Conservation (phyloP, 2,888 invertebrate species). For the Trimorus sp. region DNA sequence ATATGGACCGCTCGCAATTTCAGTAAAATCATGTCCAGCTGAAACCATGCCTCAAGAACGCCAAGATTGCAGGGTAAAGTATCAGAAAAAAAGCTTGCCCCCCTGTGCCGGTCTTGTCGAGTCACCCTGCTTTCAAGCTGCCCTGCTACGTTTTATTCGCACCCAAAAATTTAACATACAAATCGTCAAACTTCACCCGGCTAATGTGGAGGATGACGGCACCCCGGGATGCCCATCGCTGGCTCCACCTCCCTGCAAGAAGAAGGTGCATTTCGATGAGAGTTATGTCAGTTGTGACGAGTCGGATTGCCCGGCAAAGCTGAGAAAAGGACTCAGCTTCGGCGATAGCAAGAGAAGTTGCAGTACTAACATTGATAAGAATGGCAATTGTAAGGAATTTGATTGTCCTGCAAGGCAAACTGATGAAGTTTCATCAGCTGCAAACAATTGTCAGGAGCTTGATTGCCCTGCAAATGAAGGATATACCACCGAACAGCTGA, state of each 20-base stretch:
- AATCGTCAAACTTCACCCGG: conserved; percentile 40
- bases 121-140: conserved; percentile 30
- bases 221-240: not conserved
- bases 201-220: not conserved
- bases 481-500: too few relatives aligned
- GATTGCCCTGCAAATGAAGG: too few relatives aligned
- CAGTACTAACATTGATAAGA: too few relatives aligned
- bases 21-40: conserved; percentile 21
- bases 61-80: conserved; percentile 27
- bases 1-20: conserved; percentile 24
- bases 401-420: too few relatives aligned
- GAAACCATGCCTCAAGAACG: conserved; percentile 28
- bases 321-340: not conserved
- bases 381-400: too few relatives aligned
- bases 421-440: too few relatives aligned
- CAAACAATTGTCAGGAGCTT: too few relatives aligned
- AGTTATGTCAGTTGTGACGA: too few relatives aligned
- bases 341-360: not conserved
- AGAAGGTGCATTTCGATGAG: conserved; percentile 27
- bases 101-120: conserved; percentile 15
- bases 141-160: conserved; percentile 18
- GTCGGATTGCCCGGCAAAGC: too few relatives aligned
- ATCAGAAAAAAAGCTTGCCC: conserved; percentile 20
- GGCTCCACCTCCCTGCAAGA: conserved; percentile 10
- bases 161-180: conserved; percentile 37